Conservation (phyloP, 1,140 invertebrate genomes). For the Zophobas morio region DNA sequence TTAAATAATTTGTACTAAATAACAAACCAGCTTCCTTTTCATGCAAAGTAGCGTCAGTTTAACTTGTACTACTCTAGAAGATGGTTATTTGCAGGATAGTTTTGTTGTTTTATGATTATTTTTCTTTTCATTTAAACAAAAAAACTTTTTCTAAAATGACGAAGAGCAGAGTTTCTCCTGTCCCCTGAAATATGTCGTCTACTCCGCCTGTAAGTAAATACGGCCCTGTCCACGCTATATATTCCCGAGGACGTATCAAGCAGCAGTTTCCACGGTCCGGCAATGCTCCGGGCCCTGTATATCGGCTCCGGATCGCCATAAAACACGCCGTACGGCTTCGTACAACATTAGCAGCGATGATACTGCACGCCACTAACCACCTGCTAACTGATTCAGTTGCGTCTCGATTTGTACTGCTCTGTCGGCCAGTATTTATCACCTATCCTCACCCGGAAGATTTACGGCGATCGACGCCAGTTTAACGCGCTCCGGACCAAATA, state of each 20-base stretch:
- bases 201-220: too few relatives aligned
- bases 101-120: too few relatives aligned
- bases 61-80: too few relatives aligned
- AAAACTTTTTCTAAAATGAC: too few relatives aligned
- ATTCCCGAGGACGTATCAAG: constrained; percentile 37
- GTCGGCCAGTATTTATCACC: constrained; percentile 55
- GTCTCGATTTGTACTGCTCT: constrained; percentile 57
- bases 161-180: too few relatives aligned
- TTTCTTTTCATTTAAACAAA: too few relatives aligned
- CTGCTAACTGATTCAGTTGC: constrained; percentile 57
- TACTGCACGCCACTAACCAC: constrained; percentile 51
- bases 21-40: too few relatives aligned
- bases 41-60: too few relatives aligned
- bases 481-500: constrained; percentile 21
- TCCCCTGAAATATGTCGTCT: too few relatives aligned
- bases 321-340: constrained; percentile 45
- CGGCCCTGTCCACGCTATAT: constrained; percentile 11
- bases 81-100: too few relatives aligned
- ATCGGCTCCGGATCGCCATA: constrained; percentile 46
- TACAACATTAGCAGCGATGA: constrained; percentile 42
- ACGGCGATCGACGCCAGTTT: constrained; percentile 39
- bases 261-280: constrained; percentile 38
- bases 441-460: constrained; percentile 48
- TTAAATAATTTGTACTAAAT: too few relatives aligned
- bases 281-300: constrained; percentile 42